These are phyloP conservation scores for Pissodes strobi DNA, from an alignment of 1,140 invertebrate genomes.

Conservation along the genomic window DNA sequence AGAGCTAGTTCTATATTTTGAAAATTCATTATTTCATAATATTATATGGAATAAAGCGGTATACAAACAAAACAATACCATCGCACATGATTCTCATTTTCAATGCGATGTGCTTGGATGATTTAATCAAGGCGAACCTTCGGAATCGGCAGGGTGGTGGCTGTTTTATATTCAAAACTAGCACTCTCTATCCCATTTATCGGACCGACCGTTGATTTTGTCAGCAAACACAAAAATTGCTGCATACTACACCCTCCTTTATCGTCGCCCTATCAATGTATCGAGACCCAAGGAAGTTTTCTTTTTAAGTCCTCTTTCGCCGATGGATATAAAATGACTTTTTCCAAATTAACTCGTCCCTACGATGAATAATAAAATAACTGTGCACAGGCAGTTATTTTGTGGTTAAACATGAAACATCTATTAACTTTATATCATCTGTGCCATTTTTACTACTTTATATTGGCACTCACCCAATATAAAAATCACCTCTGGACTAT, in stretches of 20 bases:
- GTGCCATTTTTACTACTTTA: too few species aligned
- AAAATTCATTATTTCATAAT: neutral
- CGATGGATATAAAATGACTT: slow-evolving; percentile 16
- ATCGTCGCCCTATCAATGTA: slow-evolving; percentile 27
- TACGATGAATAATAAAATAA: neutral
- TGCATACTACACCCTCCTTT: slow-evolving; percentile 33
- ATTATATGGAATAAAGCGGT: slow-evolving; percentile 21
- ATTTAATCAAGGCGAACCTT: slow-evolving; percentile 32
- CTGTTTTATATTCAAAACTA: slow-evolving; percentile 31
- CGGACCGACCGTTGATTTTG: slow-evolving; percentile 34
- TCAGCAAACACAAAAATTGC: slow-evolving; percentile 35
- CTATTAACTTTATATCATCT: too few species aligned
- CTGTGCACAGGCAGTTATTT: too few species aligned
- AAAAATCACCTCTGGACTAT: too few species aligned
- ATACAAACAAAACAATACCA: slow-evolving; percentile 23
- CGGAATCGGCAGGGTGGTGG: slow-evolving; percentile 24
- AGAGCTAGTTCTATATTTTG: slow-evolving; percentile 16
- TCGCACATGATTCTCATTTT: slow-evolving; percentile 30
- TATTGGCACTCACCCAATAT: too few species aligned
- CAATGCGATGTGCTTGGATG: slow-evolving; percentile 28
- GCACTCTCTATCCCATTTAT: slow-evolving; percentile 27
- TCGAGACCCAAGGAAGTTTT: slow-evolving; percentile 21
- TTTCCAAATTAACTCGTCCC: slow-evolving; percentile 14
- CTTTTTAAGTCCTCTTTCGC: slow-evolving; percentile 13
- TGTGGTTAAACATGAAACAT: too few species aligned